Evolutionary conservation across 2,888 invertebrate species (phyloP), one percentile per base, ranked within the genome.

Genomic region (Dasypogon diadema): DNA sequence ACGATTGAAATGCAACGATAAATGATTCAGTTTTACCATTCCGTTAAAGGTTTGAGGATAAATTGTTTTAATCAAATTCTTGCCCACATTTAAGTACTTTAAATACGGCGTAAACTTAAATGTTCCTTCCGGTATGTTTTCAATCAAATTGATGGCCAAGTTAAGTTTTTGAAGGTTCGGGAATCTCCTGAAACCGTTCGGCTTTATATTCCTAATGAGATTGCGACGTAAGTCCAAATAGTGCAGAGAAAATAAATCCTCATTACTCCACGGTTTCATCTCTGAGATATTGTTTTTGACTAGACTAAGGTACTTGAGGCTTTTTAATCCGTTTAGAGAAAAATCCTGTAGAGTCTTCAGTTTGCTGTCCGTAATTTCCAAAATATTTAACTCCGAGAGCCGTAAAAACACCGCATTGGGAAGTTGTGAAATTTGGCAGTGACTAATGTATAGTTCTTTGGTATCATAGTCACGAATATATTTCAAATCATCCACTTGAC

Each of bases 151-250:
- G 2, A 81, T 82, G 1, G 82, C 81, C 63, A 86, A 80, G 77
- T 85, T 83, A 2, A 86, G 78, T 22, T 81, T 81, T 30, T 83
- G 83, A 22, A 86, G 79, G 75, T 85, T 84, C 0, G 85, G 83
- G 80, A 82, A 86, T 0, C 79, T 80, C 0, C 63, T 70, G 18
- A 86, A 84, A 6, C 81, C 81, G 1, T 80, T 79, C 0, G 78
- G 55, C 2, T 79, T 75, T 2, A 54, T 14, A 22, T 6, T 21
- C 1, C 10, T 16, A 18, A 54, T 54, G 5, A 10, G 2, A 76
- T 86, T 86, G 2, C 83, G 81, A 6, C 84, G 83, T 14, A 85
- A 56, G 78, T 86, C 85, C 10, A 86, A 76, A 1, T 80, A 76
- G 5, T 76, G 76, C 1, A 86, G 79, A 0, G 81, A 81, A 1